These are phyloP conservation scores for Alligator sinensis DNA, from an alignment of 2,113 vertebrate genomes.

Conservation along the genomic window DNA sequence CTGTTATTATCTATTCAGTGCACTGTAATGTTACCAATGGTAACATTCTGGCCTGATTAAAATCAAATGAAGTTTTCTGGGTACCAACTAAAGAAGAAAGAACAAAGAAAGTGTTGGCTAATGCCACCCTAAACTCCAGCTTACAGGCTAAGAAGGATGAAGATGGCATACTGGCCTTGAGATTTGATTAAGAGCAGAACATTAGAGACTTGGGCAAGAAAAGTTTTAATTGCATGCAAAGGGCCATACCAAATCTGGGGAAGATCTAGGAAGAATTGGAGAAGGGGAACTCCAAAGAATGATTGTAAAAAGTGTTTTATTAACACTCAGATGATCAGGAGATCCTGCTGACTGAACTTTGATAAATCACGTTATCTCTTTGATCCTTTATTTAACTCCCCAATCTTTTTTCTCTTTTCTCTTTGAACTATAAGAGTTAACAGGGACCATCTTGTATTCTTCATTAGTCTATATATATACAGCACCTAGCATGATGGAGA, in stretches of 20 bases:
- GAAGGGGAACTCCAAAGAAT: no score
- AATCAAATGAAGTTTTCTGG: background rate
- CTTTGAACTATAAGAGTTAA: background rate
- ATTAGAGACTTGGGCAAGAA: no score
- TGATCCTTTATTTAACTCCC: background rate
- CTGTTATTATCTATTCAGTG: background rate
- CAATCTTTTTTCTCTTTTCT: background rate
- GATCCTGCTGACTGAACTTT: background rate
- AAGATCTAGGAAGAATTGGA: no score
- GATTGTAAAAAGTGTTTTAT: no score
- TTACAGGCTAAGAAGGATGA: no score
- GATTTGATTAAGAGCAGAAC: no score
- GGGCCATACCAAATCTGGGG: no score
- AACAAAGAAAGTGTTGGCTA: background rate
- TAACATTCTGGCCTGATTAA: background rate
- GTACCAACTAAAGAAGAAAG: background rate
- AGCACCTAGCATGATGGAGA: background rate
- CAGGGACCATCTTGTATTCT: background rate
- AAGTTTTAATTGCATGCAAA: no score
- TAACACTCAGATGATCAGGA: no score
- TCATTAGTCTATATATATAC: background rate
- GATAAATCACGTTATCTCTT: background rate
- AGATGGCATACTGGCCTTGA: no score
- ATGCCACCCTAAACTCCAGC: background rate
- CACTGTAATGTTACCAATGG: background rate